Evolutionary conservation across 2,888 invertebrate species (phyloP), one percentile per base, ranked within the genome.

Genomic region (Troides aeacus): DNA sequence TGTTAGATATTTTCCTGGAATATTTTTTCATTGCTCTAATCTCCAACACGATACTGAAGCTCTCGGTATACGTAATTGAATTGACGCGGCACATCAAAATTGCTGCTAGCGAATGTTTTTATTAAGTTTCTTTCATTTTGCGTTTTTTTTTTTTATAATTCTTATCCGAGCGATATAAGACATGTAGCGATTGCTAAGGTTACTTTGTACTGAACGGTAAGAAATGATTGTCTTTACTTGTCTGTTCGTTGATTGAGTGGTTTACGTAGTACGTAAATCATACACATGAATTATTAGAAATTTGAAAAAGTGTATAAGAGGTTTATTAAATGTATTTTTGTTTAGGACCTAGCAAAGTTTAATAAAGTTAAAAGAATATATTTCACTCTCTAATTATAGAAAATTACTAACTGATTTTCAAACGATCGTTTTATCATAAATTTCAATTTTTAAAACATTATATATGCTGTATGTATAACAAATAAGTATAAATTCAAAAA

Each of bases 1-100:
- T 79, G 72, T 75, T 81, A 73, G 79, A 72, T 79, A 83, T 88
- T 80, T 83, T 85, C 76, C 81, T 84, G 73, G 75, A 83, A 81
- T 78, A 82, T 83, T 83, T 88, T 87, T 82, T 87, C 88, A 89
- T 90, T 81, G 84, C 86, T 84, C 77, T 84, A 83, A 84, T 82
- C 81, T 81, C 78, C 75, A 78, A 76, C 77, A 78, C 78, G 80
- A 77, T 79, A 82, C 80, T 77, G 78, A 74, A 77, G 76, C 78
- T 77, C 79, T 75, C 77, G 75, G 76, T 75, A 78, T 76, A 76
- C 73, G 79, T 83, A 82, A 84, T 84, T 84, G 81, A 82, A 84
- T 84, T 82, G 81, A 79, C 83, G 78, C 81, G 81, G 82, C 74
- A 81, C 81, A 84, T 82, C 76, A 79, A 81, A 84, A 83, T 81